These are phyloP conservation scores for Coilia nasus DNA, from an alignment of 2,797 vertebrate species.

Conservation along the genomic window DNA sequence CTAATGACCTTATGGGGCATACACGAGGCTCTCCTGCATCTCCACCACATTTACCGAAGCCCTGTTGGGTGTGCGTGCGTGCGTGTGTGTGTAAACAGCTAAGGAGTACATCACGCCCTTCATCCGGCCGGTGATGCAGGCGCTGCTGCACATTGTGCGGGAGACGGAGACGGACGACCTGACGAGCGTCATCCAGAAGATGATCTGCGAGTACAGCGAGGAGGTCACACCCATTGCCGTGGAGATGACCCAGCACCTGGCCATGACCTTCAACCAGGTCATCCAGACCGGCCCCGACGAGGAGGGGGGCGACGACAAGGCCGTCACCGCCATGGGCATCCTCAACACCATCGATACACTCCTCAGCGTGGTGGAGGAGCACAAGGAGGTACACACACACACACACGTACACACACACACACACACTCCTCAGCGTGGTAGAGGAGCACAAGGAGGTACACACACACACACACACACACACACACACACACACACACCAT, in stretches of 20 bases:
- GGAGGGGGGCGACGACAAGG: slow-evolving; percentile 98
- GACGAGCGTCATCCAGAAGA: slow-evolving; percentile 99
- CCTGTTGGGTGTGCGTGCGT: neutral
- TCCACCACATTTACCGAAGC: too few relatives aligned
- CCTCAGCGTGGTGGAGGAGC: slow-evolving; percentile 98
- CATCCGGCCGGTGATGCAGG: slow-evolving; percentile 98
- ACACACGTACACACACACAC: slow-evolving; percentile 71
- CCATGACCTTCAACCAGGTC: slow-evolving; percentile 99
- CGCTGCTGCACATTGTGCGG: slow-evolving; percentile 97
- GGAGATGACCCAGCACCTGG: slow-evolving; percentile 99
- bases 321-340: slow-evolving; percentile 98
- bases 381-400: slow-evolving; percentile 89
- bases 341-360: slow-evolving; percentile 98
- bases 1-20: too few relatives aligned
- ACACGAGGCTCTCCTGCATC: too few relatives aligned
- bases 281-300: slow-evolving; percentile 98
- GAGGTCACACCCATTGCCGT: slow-evolving; percentile 98
- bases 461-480: slow-evolving; percentile 26
- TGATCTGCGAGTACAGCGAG: slow-evolving; percentile 99
- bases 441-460: slow-evolving; percentile 99
- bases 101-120: slow-evolving; percentile 98
- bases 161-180: slow-evolving; percentile 99
- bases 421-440: slow-evolving; percentile 97
- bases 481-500: slow-evolving; percentile 85
- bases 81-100: slow-evolving; percentile 70